Conservation (phyloP, 2,797 vertebrate genomes). For the Crocodylus rhombifer region DNA sequence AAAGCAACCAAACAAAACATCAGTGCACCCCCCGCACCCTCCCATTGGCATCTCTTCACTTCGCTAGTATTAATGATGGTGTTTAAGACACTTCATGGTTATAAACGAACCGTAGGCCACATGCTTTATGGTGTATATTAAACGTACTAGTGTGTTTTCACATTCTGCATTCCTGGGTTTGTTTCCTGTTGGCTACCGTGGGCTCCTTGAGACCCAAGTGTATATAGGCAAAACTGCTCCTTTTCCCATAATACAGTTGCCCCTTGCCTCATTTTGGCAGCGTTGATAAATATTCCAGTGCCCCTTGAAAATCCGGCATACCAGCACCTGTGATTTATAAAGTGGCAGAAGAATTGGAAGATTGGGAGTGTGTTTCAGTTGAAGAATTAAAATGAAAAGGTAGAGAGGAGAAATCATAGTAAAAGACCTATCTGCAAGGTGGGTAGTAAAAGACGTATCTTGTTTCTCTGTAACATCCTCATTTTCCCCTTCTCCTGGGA, state of each 20-base stretch:
- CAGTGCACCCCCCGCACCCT: fast-evolving
- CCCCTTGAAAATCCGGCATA: background rate
- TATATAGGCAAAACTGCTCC: slow-evolving; percentile 1
- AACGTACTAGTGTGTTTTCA: fast-evolving
- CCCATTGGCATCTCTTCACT: fast-evolving
- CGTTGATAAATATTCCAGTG: too few relatives aligned
- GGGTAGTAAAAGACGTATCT: too few relatives aligned
- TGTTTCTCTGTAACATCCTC: background rate
- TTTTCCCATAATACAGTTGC: background rate
- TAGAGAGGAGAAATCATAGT: background rate
- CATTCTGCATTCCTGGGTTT: fast-evolving
- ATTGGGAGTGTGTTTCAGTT: background rate
- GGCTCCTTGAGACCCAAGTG: background rate
- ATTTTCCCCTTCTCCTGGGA: background rate
- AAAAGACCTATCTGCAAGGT: too few relatives aligned
- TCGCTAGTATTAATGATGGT: background rate
- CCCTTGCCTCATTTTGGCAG: too few relatives aligned
- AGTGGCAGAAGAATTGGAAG: background rate
- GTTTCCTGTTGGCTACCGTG: background rate
- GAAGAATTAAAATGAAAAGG: background rate
- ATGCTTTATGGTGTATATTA: background rate
- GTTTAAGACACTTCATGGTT: too few relatives aligned
- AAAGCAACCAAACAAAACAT: background rate
- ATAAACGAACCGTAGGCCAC: background rate
- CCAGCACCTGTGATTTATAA: background rate